phyloP scores from a whole-genome alignment of 2,797 vertebrate species.

The Cuculus canorus region DNA sequence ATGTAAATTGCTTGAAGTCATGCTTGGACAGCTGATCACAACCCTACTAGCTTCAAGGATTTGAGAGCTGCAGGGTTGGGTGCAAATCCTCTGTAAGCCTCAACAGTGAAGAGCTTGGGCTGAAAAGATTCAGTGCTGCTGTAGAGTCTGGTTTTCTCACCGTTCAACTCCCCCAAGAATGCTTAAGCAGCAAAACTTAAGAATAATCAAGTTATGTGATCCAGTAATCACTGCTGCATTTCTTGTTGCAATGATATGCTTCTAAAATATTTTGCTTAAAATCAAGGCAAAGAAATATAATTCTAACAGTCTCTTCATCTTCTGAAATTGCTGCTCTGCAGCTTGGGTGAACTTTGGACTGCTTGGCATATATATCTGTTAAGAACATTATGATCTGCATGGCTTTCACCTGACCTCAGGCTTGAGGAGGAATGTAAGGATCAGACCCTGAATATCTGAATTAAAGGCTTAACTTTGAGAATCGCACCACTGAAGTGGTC shows the following conservation, averaged over 20 bases:
- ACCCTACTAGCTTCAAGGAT: neutral
- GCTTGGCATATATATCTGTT: neutral
- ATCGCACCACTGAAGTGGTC: neutral
- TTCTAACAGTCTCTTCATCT: neutral
- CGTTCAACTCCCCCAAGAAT: neutral
- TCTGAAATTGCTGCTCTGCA: neutral
- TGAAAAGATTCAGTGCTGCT: neutral
- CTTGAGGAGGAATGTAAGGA: neutral
- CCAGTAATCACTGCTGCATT: neutral
- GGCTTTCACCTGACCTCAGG: conserved; percentile 6
- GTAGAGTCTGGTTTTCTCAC: neutral
- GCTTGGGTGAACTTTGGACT: neutral
- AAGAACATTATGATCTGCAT: neutral
- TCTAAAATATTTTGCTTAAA: neutral
- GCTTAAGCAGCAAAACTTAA: conserved; percentile 19
- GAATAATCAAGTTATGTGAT: neutral
- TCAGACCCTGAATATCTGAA: neutral
- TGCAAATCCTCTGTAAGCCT: neutral
- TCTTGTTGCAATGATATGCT: neutral
- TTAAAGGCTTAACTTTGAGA: conserved; percentile 13
- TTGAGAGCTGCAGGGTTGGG: neutral
- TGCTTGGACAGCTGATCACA: neutral
- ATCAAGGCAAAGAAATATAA: neutral
- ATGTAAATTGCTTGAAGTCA: neutral
- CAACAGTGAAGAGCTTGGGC: neutral